phyloP scores from a whole-genome alignment of 2,797 vertebrate species.

The Rhincodon typus region DNA sequence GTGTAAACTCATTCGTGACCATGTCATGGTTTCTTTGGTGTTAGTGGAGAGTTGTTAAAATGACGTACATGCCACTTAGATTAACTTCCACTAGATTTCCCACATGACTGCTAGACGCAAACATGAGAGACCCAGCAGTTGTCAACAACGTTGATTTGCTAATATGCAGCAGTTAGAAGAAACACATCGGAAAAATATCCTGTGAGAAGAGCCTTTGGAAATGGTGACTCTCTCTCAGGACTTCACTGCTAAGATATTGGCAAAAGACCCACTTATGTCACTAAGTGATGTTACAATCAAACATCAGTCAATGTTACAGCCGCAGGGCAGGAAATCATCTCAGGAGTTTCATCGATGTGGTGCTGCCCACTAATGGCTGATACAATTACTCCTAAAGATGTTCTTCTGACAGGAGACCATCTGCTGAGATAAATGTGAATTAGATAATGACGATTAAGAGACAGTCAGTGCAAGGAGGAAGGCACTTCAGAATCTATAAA shows the following conservation, averaged over 20 bases:
- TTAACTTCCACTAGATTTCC: no score
- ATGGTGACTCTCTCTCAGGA: no score
- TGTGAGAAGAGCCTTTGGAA: no score
- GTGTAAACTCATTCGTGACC: no score
- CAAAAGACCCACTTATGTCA: not conserved
- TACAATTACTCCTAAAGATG: not conserved
- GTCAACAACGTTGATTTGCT: not conserved
- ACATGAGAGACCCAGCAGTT: not conserved
- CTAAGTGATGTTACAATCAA: not conserved
- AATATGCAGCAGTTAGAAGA: not conserved
- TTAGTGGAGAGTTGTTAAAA: no score
- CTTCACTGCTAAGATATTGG: not conserved
- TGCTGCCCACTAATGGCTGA: not conserved
- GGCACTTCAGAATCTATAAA: no score
- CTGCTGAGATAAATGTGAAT: not conserved
- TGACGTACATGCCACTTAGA: no score
- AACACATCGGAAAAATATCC: not conserved
- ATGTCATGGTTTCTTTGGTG: no score
- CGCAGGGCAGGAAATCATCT: not conserved
- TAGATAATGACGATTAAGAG: not conserved
- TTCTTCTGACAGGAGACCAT: not conserved
- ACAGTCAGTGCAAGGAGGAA: no score
- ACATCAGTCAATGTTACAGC: not conserved
- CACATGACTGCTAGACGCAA: no score
- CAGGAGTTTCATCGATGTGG: not conserved